Conservation (phyloP, 1,140 invertebrate genomes). For the Cotesia typhae region DNA sequence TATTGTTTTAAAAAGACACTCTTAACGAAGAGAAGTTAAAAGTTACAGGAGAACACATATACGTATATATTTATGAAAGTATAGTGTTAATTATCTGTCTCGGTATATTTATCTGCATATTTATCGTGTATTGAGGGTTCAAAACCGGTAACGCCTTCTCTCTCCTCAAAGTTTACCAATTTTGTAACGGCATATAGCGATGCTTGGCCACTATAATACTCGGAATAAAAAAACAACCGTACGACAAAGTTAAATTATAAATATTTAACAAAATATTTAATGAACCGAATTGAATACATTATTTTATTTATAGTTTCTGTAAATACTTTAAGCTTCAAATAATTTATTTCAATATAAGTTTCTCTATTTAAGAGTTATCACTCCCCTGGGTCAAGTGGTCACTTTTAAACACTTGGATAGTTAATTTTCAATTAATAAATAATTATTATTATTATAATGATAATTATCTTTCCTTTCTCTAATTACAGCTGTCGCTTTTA, state of each 20-base stretch:
- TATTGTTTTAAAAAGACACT: not conserved
- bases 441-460: no score
- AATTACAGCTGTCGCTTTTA: no score
- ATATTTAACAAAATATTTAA: not conserved
- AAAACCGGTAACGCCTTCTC: constrained; percentile 17
- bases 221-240: constrained; percentile 4
- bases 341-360: no score
- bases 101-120: constrained; percentile 25
- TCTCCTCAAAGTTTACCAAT: not conserved
- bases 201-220: not conserved
- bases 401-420: no score
- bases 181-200: constrained; percentile 8
- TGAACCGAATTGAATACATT: not conserved
- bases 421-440: no score
- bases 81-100: constrained; percentile 20
- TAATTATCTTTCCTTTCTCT: no score
- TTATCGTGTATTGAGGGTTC: constrained; percentile 13
- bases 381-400: no score
- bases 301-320: no score
- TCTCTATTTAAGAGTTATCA: no score
- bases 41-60: not conserved
- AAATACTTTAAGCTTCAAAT: no score
- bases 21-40: no score
- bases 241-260: not conserved
- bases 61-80: not conserved